phyloP scores from a whole-genome alignment of 2,888 invertebrate genomes.

The Caenorhabditis virilis region DNA sequence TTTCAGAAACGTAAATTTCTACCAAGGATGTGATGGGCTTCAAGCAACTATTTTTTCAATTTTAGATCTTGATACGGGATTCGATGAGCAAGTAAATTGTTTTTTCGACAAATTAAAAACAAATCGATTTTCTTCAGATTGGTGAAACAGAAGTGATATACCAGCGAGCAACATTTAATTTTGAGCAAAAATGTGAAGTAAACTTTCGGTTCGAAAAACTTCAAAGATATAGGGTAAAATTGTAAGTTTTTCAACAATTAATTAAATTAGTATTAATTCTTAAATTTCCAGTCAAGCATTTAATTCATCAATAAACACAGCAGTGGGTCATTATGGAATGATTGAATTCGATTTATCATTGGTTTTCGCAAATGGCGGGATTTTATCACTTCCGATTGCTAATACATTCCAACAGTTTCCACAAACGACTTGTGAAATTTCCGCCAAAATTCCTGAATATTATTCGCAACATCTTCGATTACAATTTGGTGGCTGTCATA shows the following conservation, averaged over 20 bases:
- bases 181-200: slow-evolving; percentile 20
- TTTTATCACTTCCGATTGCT: slow-evolving; percentile 6
- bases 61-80: no score
- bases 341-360: slow-evolving; percentile 26
- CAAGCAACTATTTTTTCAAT: slow-evolving; percentile 7
- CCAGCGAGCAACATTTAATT: slow-evolving; percentile 21
- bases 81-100: no score
- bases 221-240: slow-evolving; percentile 18
- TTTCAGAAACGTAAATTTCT: slow-evolving; percentile 22
- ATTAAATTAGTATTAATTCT: slow-evolving; percentile 1
- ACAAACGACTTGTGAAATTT: slow-evolving; percentile 18
- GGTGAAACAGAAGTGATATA: slow-evolving; percentile 42
- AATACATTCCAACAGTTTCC: background rate
- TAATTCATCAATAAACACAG: slow-evolving; percentile 11
- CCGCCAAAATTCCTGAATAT: slow-evolving; percentile 28
- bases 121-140: background rate
- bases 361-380: slow-evolving; percentile 24
- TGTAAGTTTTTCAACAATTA: slow-evolving; percentile 22
- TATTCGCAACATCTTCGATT: slow-evolving; percentile 38
- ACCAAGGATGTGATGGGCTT: slow-evolving; percentile 19
- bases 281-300: slow-evolving; percentile 10
- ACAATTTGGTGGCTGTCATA: slow-evolving; percentile 44
- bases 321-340: slow-evolving; percentile 17
- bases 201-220: slow-evolving; percentile 36
- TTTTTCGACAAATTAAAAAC: no score